Conservation (phyloP, 2,797 vertebrate species). For the Yasuhikotakia modesta region DNA sequence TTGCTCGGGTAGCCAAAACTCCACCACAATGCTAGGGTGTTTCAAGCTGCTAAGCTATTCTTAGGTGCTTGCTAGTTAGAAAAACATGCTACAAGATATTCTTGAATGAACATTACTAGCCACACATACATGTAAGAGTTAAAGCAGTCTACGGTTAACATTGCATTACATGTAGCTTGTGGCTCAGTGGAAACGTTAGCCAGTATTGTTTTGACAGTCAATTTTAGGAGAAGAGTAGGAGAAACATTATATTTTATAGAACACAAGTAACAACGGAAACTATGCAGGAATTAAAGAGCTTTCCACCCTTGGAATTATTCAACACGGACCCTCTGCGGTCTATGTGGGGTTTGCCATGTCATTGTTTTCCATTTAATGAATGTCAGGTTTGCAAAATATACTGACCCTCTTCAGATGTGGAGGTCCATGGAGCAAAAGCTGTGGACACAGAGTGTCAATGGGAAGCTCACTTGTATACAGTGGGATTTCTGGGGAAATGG, state of each 20-base stretch:
- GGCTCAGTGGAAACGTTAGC: slow-evolving; percentile 18
- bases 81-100: too few relatives aligned
- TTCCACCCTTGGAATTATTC: slow-evolving; percentile 49
- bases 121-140: neutral
- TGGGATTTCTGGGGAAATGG: slow-evolving; percentile 78
- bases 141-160: neutral
- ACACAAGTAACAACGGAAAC: slow-evolving; percentile 41
- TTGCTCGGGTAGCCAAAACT: too few relatives aligned
- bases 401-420: slow-evolving; percentile 42
- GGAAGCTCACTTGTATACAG: slow-evolving; percentile 73
- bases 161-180: slow-evolving; percentile 9
- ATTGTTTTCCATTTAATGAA: slow-evolving; percentile 59
- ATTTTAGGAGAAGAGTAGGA: slow-evolving; percentile 29
- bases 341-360: slow-evolving; percentile 32
- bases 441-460: slow-evolving; percentile 72
- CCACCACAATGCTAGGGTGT: too few relatives aligned
- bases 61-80: too few relatives aligned
- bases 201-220: slow-evolving; percentile 34
- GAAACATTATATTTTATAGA: slow-evolving; percentile 48
- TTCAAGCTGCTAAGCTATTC: too few relatives aligned
- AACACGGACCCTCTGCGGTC: slow-evolving; percentile 43
- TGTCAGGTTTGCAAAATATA: slow-evolving; percentile 56
- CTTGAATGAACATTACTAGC: too few relatives aligned
- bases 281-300: slow-evolving; percentile 42
- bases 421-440: slow-evolving; percentile 52